Evolutionary conservation across 2,113 vertebrate species (phyloP).

Genomic region (Zosterops japonicus): DNA sequence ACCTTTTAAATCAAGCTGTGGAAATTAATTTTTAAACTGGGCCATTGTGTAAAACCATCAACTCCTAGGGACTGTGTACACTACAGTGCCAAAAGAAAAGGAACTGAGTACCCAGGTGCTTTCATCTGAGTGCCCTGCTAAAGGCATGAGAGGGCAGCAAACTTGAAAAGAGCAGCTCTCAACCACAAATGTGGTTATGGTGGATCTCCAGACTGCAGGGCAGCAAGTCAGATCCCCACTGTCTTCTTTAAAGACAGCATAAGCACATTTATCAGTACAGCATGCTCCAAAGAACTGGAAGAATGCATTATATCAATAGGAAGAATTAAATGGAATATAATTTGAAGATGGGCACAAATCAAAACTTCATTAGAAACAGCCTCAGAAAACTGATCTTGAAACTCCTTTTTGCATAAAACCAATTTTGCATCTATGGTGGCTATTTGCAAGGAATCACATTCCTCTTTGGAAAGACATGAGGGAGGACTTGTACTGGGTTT

Average conservation of each 20-base stretch:
- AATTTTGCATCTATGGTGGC: not conserved
- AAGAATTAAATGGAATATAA: not conserved
- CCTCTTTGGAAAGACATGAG: not conserved
- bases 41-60: not conserved
- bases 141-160: constrained; percentile 22
- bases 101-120: not conserved
- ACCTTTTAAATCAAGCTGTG: not conserved
- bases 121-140: not conserved
- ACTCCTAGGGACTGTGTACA: not conserved
- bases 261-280: not conserved
- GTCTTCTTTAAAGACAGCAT: not conserved
- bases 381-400: not conserved
- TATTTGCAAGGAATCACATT: not conserved
- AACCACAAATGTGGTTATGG: not conserved
- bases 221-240: not conserved
- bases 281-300: not conserved
- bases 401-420: not conserved
- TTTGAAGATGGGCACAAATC: not conserved
- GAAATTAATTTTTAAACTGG: constrained; percentile 24
- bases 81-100: not conserved
- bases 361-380: not conserved
- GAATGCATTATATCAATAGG: not conserved
- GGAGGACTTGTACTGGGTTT: not conserved
- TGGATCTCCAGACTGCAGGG: not conserved
- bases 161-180: not conserved